phyloP scores from a whole-genome alignment of 2,113 vertebrate species.

The Actenoides hombroni region DNA sequence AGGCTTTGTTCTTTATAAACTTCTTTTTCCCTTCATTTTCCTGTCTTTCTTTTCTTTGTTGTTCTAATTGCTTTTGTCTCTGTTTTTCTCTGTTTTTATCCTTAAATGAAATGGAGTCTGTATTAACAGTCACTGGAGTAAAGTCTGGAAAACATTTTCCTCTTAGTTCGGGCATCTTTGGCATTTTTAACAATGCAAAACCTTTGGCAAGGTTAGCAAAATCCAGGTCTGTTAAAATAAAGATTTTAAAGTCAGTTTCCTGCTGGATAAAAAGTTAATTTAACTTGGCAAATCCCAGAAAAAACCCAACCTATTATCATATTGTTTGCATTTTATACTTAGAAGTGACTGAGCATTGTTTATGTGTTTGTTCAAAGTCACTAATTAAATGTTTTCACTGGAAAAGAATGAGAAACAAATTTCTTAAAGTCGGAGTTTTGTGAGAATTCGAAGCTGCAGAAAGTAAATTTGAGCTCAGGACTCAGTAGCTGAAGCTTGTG shows the following conservation, averaged over 20 bases:
- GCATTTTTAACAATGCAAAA: constrained; percentile 91
- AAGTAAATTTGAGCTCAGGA: neutral
- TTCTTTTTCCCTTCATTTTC: constrained; percentile 68
- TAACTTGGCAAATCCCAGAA: neutral
- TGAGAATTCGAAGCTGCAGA: neutral
- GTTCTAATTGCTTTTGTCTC: constrained; percentile 83
- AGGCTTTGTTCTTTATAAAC: constrained; percentile 83
- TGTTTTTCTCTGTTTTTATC: constrained; percentile 91
- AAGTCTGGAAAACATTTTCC: constrained; percentile 87
- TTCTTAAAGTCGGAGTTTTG: neutral
- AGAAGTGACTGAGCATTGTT: neutral
- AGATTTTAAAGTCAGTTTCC: neutral
- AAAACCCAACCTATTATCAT: neutral
- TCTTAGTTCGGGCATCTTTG: constrained; percentile 91
- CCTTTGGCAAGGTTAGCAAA: constrained; percentile 85
- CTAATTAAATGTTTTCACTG: neutral
- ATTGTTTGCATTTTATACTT: neutral
- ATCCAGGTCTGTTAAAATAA: constrained; percentile 84
- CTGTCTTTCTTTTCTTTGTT: constrained; percentile 66
- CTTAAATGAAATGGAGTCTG: constrained; percentile 89
- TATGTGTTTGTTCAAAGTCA: neutral
- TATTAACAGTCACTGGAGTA: constrained; percentile 76
- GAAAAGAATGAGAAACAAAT: neutral
- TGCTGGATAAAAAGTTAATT: neutral
- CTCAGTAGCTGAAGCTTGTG: neutral